Base-by-base conservation (phyloP, 2,888 invertebrate genomes). In the Acleris emargana region DNA sequence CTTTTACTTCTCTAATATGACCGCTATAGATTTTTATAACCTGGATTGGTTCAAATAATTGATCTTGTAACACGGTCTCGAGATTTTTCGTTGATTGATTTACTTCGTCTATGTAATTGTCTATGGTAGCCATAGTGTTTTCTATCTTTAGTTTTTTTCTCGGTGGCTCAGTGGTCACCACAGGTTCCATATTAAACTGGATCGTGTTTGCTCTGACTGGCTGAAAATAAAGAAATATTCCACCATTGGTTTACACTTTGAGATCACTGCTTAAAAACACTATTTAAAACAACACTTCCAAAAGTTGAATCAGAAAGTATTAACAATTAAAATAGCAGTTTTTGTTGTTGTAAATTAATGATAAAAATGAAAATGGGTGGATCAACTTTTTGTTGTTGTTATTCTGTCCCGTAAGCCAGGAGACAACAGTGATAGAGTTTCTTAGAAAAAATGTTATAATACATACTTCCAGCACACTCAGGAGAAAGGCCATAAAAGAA, bases 1-100 rank as follows among this genome's bases (percentile, higher is more conserved):
- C 85, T 76, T 94, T 95, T 22, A 93, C 93, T 64, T 95, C 91
- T 62, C 87, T 91, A 20, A 97, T 90, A 49, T 87, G 88, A 5
- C 94, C 96, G 3, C 94, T 89, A 75, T 93, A 95, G 0, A 95
- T 95, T 68, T 94, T 88, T 0, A 91, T 87, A 1, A 94, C 80
- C 0, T 91, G 85, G 22, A 94, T 82, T 5, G 91, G 86, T 18
- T 91, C 80, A 0, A 79, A 82, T 7, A 94, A 84, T 28, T 94
- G 94, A 58, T 94, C 89, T 13, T 93, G 84, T 9, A 96, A 72
- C 13, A 96, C 86, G 0, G 95, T 93, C 71, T 82, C 85, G 1
- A 92, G 75, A 32, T 90, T 88, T 13, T 73, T 77, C 32, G 72
- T 71, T 0, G 82, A 81, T 7, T 69, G 68, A 20, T 68, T 74